Base-by-base conservation (phyloP, 2,888 invertebrate species). In the Orthosia gracilis region DNA sequence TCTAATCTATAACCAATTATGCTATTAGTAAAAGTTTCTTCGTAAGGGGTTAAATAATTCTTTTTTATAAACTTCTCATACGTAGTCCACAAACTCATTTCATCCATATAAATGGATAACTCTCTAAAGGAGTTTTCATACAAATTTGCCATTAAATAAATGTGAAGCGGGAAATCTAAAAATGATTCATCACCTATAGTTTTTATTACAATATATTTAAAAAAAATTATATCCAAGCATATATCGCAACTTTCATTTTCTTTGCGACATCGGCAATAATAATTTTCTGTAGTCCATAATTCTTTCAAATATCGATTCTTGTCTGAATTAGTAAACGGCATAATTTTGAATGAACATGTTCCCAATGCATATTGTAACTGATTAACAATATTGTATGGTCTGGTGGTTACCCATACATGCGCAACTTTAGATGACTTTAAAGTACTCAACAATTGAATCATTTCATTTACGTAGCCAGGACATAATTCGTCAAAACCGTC, bases 401-500 rank as follows among this genome's bases (percentile, higher is more conserved):
- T 76, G 9, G 81, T 80, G n/a, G 85, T 75, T n/a, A 86, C 69
- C 84, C 82, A 86, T 18, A 85, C 40, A 69, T 69, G 66, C n/a
- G 71, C 71, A 52, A 75, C 55, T 13, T 57, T 75, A 21, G 74
- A 80, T 21, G 45, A 55, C 31, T 69, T 76, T 5, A 86, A 64
- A 11, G 45, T 55, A 26, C 54, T 23, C 15, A 85, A 64, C 45
- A 86, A 68, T 26, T 78, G 47, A 12, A 80, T 76, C 21, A 68
- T 78, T 47, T 72, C 47, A 13, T 69, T 23, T 7, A 70, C 61
- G 61, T 73, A 85, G 61, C 80, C 72, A 13, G 85, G 82, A 58
- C 76, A 80, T 26, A 86, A 78, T 80, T 86, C 86, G 67, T 86
- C 86, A 68, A 84, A 84, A 31, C 85, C 83, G 50, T 86, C 86